These are phyloP conservation scores for Dolichotis patagonum DNA, from an alignment of 2,113 vertebrate species.

Conservation along the genomic window DNA sequence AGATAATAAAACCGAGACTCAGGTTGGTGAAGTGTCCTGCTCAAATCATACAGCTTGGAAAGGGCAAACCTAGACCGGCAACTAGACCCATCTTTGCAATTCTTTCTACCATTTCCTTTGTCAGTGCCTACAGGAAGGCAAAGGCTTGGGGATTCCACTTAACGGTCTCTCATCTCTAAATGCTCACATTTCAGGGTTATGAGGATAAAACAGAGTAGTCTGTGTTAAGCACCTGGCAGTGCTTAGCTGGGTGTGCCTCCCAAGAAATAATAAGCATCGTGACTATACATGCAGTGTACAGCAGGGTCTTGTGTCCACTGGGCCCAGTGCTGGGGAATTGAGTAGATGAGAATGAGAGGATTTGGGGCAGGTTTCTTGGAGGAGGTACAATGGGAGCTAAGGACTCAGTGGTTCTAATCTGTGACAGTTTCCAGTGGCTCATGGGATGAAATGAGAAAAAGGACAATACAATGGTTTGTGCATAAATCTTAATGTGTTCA, in stretches of 20 bases:
- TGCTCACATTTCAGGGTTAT: constrained; percentile 42
- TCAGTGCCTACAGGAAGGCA: neutral
- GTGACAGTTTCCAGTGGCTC: neutral
- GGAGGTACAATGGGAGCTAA: neutral
- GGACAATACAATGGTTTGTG: neutral
- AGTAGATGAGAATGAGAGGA: too few relatives aligned
- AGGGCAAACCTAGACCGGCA: neutral
- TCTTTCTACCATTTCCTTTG: neutral
- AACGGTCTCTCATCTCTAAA: neutral
- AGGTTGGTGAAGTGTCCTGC: neutral
- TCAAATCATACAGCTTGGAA: neutral
- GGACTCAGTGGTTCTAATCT: neutral
- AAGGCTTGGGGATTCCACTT: constrained; percentile 3
- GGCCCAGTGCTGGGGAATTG: neutral
- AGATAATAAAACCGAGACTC: neutral
- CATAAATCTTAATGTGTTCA: neutral
- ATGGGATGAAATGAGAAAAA: neutral
- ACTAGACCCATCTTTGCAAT: neutral
- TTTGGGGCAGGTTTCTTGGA: neutral
- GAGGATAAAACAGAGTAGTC: constrained; percentile 64
- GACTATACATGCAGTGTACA: neutral
- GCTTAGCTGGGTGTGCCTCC: neutral
- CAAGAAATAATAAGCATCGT: neutral
- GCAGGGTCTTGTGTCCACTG: neutral
- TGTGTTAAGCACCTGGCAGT: constrained; percentile 5